Evolutionary conservation across 2,797 vertebrate species (phyloP).

Genomic region (Rhynchonycteris naso): DNA sequence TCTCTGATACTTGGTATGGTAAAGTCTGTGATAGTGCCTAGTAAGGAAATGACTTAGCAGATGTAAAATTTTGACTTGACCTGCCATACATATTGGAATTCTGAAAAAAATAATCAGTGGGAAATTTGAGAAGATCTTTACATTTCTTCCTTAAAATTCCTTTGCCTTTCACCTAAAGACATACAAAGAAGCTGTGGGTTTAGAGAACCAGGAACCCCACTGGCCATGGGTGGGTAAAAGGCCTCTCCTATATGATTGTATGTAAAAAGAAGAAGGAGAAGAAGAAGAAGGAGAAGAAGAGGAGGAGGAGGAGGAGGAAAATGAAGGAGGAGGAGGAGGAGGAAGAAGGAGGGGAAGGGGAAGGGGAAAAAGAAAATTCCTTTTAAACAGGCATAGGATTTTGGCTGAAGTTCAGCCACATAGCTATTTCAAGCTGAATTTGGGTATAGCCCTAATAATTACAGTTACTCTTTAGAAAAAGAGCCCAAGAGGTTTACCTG

Average conservation of each 20-base stretch:
- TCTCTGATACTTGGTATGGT: not conserved
- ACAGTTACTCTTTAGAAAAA: conserved; percentile 77
- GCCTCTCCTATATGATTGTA: conserved; percentile 66
- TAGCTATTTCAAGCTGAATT: conserved; percentile 79
- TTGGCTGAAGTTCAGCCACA: conserved; percentile 79
- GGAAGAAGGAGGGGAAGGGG: not conserved
- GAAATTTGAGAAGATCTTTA: not conserved
- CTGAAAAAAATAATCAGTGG: not conserved
- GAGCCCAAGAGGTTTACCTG: conserved; percentile 83
- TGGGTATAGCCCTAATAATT: conserved; percentile 80
- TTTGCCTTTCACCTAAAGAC: not conserved
- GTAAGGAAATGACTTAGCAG: not conserved
- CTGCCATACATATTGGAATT: conserved; percentile 1
- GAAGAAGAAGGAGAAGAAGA: not conserved
- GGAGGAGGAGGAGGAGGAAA: not conserved
- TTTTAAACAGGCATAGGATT: conserved; percentile 69
- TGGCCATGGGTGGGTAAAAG: conserved; percentile 19
- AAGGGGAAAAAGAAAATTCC: conserved; percentile 46
- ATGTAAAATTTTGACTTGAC: conserved; percentile 9
- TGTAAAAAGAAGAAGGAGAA: not conserved
- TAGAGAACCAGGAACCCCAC: conserved; percentile 41
- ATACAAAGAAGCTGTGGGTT: conserved; percentile 27
- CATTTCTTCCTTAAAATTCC: not conserved
- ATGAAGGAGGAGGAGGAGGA: not conserved
- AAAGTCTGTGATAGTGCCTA: not conserved